Evolutionary conservation across 2,888 invertebrate genomes (phyloP).

Genomic region (Tipula helvola): DNA sequence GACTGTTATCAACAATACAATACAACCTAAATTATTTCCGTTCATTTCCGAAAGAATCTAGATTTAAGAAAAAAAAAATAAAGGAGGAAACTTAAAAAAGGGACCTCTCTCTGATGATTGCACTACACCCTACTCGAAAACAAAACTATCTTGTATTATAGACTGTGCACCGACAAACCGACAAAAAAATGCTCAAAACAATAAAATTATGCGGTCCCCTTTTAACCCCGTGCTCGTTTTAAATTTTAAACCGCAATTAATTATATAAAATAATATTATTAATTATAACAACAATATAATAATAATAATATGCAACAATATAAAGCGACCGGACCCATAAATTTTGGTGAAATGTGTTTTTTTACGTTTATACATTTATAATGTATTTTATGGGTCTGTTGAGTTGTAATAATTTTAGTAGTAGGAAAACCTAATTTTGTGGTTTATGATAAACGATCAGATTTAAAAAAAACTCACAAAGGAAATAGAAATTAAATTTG

Average conservation of each 20-base stretch:
- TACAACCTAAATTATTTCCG: background rate
- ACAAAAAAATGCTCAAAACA: background rate
- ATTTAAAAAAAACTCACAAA: too few relatives aligned
- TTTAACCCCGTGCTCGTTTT: background rate
- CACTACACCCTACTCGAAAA: background rate
- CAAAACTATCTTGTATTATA: background rate
- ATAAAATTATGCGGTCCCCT: background rate
- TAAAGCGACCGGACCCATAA: background rate
- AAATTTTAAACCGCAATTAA: background rate
- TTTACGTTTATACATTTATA: background rate
- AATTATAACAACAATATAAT: background rate
- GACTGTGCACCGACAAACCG: background rate
- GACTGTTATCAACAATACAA: background rate
- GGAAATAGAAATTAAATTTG: background rate
- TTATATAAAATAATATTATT: background rate
- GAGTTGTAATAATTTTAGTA: background rate
- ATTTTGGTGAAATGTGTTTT: background rate
- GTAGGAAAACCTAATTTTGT: background rate
- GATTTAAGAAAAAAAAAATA: background rate
- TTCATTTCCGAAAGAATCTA: background rate
- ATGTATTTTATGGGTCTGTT: conserved; percentile 4
- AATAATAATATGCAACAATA: background rate
- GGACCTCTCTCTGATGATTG: background rate
- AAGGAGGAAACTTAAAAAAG: background rate
- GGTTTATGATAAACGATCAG: background rate